phyloP scores from a whole-genome alignment of 1,140 invertebrate genomes.

The Bombus pascuorum region DNA sequence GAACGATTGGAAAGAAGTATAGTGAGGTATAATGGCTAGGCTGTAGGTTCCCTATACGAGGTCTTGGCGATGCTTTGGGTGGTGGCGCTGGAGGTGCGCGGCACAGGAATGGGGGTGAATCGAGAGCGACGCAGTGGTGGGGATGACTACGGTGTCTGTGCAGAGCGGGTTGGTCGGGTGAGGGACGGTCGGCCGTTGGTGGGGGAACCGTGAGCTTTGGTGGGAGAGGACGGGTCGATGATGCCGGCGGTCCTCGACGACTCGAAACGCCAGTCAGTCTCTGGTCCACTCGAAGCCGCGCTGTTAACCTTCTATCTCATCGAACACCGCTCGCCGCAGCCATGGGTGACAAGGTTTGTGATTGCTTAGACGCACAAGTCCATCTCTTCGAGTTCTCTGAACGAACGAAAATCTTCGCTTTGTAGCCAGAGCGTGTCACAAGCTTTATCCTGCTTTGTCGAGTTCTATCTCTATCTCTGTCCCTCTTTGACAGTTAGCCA shows the following conservation, averaged over 20 bases:
- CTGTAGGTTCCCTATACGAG: not conserved
- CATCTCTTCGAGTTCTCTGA: slow-evolving; percentile 37
- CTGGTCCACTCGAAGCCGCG: slow-evolving; percentile 79
- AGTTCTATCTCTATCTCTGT: not conserved
- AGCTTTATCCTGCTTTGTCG: not conserved
- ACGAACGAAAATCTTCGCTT: slow-evolving; percentile 19
- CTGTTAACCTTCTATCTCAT: slow-evolving; percentile 77
- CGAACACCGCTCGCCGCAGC: slow-evolving; percentile 78
- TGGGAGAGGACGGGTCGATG: slow-evolving; percentile 79
- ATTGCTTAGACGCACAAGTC: slow-evolving; percentile 51
- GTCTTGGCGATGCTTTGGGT: slow-evolving; percentile 35
- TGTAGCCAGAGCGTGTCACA: slow-evolving; percentile 20
- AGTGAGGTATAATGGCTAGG: not conserved
- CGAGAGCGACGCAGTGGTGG: slow-evolving; percentile 31
- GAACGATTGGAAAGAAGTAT: not conserved
- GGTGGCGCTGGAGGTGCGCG: slow-evolving; percentile 52
- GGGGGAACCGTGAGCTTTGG: slow-evolving; percentile 41
- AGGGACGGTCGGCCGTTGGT: not conserved
- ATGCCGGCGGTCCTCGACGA: slow-evolving; percentile 79
- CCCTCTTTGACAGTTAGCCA: slow-evolving; percentile 22
- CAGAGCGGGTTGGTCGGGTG: slow-evolving; percentile 29
- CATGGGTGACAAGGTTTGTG: slow-evolving; percentile 82
- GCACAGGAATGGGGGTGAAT: slow-evolving; percentile 42
- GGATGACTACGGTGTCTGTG: slow-evolving; percentile 15
- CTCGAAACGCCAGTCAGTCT: slow-evolving; percentile 79